These are phyloP conservation scores for Erebia aethiops DNA, from an alignment of 2,888 invertebrate genomes.

Conservation along the genomic window DNA sequence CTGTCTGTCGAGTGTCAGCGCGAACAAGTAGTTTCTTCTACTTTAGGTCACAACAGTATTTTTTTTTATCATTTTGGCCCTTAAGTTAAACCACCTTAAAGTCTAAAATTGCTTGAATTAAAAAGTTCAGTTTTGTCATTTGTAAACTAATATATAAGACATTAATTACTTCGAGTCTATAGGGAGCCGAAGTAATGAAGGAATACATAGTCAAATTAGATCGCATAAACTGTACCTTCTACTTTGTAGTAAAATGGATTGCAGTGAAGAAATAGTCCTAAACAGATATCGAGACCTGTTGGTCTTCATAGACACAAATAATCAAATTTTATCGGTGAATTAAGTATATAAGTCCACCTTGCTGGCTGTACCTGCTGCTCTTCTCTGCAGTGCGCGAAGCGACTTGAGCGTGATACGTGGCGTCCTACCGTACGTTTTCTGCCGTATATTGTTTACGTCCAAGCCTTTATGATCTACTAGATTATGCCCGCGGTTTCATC, in stretches of 20 bases:
- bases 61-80: neutral
- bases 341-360: no score
- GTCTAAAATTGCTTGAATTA: neutral
- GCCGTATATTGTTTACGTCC: no score
- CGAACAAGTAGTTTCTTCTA: constrained; percentile 30
- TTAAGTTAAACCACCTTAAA: neutral
- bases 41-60: constrained; percentile 2
- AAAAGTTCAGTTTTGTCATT: neutral
- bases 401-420: no score
- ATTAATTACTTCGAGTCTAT: constrained; percentile 27
- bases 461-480: no score
- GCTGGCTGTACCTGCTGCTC: no score
- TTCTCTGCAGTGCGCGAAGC: no score
- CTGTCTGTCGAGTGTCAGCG: constrained; percentile 36
- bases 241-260: neutral
- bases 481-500: no score
- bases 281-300: neutral
- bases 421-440: no score
- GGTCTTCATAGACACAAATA: no score
- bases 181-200: constrained; percentile 28
- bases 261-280: neutral
- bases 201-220: constrained; percentile 31
- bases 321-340: no score
- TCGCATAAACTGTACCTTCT: constrained; percentile 14
- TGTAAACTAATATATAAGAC: neutral